Percentiles rank a stretch among this genome's conserved stretches.
These are phyloP conservation scores for Mesoligia furuncula DNA, from an alignment of 2,888 invertebrate species.

Conservation along the genomic window DNA sequence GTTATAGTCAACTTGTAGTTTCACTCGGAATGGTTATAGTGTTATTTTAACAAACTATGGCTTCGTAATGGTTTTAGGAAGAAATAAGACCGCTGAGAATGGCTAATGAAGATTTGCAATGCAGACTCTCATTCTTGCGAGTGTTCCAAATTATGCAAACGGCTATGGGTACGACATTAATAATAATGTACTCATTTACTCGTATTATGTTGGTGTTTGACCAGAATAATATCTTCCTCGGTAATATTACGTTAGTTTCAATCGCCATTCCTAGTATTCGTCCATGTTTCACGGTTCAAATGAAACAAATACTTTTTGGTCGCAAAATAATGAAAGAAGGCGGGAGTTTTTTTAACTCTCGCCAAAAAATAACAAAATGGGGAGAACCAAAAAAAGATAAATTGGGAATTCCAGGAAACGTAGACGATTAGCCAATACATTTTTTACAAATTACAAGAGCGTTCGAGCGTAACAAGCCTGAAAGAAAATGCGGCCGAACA, in stretches of 20 bases:
- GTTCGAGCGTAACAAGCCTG: neutral
- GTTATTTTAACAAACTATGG: neutral
- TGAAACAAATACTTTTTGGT: neutral
- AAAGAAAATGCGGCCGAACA: neutral
- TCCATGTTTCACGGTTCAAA: neutral
- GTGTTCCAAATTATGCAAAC: slow-evolving; percentile 23
- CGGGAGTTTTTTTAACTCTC: neutral
- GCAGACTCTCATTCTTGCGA: slow-evolving; percentile 9
- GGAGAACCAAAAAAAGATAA: neutral
- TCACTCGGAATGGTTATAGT: neutral
- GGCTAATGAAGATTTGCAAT: slow-evolving; percentile 9
- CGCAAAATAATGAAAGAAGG: neutral
- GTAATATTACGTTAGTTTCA: neutral
- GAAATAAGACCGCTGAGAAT: neutral
- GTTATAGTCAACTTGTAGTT: neutral
- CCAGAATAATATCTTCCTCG: slow-evolving; percentile 1
- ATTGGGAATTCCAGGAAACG: neutral
- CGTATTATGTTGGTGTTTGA: neutral
- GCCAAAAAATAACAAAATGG: neutral
- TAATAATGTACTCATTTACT: neutral
- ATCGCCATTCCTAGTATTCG: neutral
- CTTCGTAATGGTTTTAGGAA: neutral
- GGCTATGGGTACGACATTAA: neutral
- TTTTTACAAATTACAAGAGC: slow-evolving; percentile 7
- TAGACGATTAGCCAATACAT: neutral